These are phyloP conservation scores for Mastomys coucha DNA, from an alignment of 2,113 vertebrate genomes.

Conservation along the genomic window DNA sequence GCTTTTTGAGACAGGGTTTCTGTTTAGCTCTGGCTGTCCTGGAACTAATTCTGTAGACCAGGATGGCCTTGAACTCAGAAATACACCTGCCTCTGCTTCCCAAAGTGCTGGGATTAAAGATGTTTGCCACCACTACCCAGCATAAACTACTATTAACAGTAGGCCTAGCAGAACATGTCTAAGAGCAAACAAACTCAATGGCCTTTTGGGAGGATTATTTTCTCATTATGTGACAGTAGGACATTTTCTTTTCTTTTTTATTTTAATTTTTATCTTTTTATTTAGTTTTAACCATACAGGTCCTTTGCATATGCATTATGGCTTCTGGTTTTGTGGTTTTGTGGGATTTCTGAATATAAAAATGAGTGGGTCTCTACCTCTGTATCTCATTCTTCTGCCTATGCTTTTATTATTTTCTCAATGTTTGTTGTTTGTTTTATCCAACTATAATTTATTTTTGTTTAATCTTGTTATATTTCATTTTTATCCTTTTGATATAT, in stretches of 20 bases:
- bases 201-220: neutral
- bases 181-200: neutral
- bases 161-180: neutral
- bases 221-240: neutral
- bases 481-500: neutral
- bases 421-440: neutral
- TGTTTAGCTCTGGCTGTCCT: too few species aligned
- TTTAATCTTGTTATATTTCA: neutral
- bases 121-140: too few species aligned
- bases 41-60: too few species aligned
- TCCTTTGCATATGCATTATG: too few species aligned
- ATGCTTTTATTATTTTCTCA: neutral
- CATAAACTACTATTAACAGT: neutral
- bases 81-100: too few species aligned
- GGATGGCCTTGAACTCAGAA: too few species aligned
- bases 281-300: neutral
- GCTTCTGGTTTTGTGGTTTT: too few species aligned
- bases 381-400: neutral
- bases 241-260: neutral
- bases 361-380: neutral
- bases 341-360: neutral
- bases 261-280: neutral
- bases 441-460: neutral
- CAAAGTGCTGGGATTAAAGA: too few species aligned
- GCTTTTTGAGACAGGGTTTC: too few species aligned